A percentile compares a stretch with the other conserved stretches of the same genome.
These are phyloP conservation scores for Meiosimyza platycephala DNA, from an alignment of 2,888 invertebrate genomes.

Conservation along the genomic window DNA sequence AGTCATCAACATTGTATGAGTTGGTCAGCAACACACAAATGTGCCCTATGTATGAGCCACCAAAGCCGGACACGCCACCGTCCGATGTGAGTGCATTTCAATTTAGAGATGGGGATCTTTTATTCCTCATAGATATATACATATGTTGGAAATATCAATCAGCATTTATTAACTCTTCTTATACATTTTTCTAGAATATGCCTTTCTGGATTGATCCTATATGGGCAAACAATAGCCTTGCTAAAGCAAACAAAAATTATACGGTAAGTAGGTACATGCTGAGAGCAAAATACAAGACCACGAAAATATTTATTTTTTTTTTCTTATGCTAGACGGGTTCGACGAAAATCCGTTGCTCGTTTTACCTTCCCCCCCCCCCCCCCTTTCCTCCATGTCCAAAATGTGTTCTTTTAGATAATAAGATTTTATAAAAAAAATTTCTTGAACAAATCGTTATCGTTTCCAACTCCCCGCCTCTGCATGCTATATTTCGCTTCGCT, in stretches of 20 bases:
- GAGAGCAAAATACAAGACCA: no score
- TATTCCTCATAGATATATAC: neutral
- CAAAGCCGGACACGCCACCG: constrained; percentile 63
- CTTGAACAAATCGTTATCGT: no score
- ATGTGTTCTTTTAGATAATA: no score
- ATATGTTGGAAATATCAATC: neutral
- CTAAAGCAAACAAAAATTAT: constrained; percentile 45
- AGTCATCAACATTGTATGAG: constrained; percentile 46
- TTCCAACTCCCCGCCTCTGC: no score
- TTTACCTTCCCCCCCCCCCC: no score
- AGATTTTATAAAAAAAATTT: no score
- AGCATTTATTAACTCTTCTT: neutral
- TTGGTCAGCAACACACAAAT: constrained; percentile 53
- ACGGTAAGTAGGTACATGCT: constrained; percentile 46
- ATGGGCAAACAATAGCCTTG: constrained; percentile 53
- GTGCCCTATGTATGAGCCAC: constrained; percentile 59
- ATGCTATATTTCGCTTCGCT: no score
- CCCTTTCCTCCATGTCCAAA: no score
- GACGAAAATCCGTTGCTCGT: no score
- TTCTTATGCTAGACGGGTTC: no score
- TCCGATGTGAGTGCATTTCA: constrained; percentile 52
- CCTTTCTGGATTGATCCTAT: constrained; percentile 67
- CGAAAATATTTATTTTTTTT: neutral
- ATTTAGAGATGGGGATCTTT: neutral
- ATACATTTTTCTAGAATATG: constrained; percentile 51